phyloP scores from a whole-genome alignment of 2,797 vertebrate species.

The Thripadectes ignobilis region DNA sequence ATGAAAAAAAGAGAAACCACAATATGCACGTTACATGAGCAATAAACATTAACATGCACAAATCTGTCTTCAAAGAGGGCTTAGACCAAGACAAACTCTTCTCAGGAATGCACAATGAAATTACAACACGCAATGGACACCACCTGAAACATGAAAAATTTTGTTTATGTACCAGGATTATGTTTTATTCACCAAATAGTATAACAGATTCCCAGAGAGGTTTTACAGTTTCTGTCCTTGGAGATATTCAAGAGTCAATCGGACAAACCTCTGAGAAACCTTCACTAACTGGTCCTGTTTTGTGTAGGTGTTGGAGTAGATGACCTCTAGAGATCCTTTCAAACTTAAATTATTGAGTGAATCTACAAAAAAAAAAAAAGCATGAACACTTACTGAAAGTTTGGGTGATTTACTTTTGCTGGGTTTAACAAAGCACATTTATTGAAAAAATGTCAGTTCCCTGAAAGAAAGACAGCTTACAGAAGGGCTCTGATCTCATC shows the following conservation, averaged over 20 bases:
- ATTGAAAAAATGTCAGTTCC: background rate
- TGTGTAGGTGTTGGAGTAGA: background rate
- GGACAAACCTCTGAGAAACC: background rate
- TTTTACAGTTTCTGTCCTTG: background rate
- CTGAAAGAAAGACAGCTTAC: background rate
- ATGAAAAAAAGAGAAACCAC: background rate
- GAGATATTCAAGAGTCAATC: background rate
- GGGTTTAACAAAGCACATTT: background rate
- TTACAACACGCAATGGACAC: background rate
- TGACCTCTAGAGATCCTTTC: background rate
- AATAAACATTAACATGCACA: background rate
- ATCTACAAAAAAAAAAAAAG: background rate
- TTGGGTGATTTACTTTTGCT: background rate
- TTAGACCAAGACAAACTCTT: background rate
- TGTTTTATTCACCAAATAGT: background rate
- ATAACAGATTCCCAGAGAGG: background rate
- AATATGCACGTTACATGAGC: background rate
- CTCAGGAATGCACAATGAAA: background rate
- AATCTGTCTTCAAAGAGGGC: background rate
- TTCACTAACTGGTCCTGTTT: background rate
- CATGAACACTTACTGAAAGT: background rate
- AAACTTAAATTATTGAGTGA: background rate
- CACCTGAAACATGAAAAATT: background rate
- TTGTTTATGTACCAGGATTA: background rate
- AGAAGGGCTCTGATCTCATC: background rate